A percentile compares a stretch with the other conserved stretches of the same genome.
phyloP scores from a whole-genome alignment of 1,140 invertebrate species.

The Drosophila repleta region DNA sequence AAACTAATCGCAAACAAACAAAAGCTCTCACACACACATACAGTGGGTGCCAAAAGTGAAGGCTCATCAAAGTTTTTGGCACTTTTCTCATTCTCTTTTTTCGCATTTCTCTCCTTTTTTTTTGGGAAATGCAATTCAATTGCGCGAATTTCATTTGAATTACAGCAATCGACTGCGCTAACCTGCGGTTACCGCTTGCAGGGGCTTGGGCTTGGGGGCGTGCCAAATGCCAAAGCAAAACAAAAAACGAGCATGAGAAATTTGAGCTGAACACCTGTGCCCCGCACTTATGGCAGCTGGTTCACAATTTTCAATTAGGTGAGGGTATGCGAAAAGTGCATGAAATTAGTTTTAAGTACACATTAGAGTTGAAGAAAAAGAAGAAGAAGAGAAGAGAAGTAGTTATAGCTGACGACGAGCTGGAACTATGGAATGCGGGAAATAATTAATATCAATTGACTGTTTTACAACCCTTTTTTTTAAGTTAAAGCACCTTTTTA shows the following conservation, averaged over 20 bases:
- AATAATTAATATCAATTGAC: no score
- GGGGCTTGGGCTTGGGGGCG: neutral
- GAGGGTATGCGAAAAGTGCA: neutral
- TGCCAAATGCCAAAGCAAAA: neutral
- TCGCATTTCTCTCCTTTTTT: neutral
- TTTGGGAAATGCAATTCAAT: conserved; percentile 76
- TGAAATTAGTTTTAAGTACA: neutral
- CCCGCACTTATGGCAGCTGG: neutral
- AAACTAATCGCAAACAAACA: conserved; percentile 76
- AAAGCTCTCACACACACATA: conserved; percentile 38
- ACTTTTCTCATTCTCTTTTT: conserved; percentile 8
- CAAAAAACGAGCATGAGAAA: neutral
- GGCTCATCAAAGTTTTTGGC: conserved; percentile 73
- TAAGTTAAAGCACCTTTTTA: no score
- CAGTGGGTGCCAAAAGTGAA: conserved; percentile 31
- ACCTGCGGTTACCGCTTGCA: neutral
- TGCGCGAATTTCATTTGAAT: conserved; percentile 77
- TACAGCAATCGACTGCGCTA: conserved; percentile 52
- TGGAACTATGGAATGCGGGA: no score
- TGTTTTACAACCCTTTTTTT: no score
- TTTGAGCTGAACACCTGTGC: neutral
- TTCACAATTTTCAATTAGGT: conserved; percentile 2
- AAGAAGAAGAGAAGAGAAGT: no score
- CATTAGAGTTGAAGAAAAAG: neutral
- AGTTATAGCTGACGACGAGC: no score